Percentiles rank a stretch among this genome's conserved stretches.
phyloP scores from a whole-genome alignment of 1,140 invertebrate species.

The Papilio polyxenes region DNA sequence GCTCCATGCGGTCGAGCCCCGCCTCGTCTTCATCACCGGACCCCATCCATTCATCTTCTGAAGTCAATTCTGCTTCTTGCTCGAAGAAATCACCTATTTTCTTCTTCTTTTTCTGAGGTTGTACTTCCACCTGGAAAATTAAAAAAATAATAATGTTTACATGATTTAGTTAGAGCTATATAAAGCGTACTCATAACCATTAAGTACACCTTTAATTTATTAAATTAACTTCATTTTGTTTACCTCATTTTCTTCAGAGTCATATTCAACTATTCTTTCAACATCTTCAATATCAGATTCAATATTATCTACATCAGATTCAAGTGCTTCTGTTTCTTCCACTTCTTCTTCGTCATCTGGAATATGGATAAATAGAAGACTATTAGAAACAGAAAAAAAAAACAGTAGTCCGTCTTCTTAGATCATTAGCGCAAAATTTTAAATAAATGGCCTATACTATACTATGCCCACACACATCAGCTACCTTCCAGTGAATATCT shows the following conservation, averaged over 20 bases:
- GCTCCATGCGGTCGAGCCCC: constrained; percentile 86
- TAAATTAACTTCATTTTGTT: constrained; percentile 36
- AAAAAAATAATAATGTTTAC: background rate
- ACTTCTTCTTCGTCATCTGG: constrained; percentile 53
- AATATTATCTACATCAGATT: constrained; percentile 47
- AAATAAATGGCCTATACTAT: no score
- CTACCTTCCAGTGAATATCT: no score
- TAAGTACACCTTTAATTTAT: background rate
- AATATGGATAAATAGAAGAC: background rate
- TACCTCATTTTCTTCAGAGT: constrained; percentile 90
- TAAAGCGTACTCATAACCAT: no score
- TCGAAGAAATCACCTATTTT: constrained; percentile 88
- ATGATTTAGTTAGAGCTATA: no score
- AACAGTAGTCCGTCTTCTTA: no score
- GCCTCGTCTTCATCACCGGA: constrained; percentile 90
- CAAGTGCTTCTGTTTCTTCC: background rate
- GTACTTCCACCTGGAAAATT: constrained; percentile 62
- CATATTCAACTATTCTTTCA: constrained; percentile 82
- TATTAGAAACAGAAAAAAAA: no score
- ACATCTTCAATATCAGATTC: constrained; percentile 58
- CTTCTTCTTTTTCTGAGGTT: constrained; percentile 73
- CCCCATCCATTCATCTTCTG: constrained; percentile 88
- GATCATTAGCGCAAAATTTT: constrained; percentile 34
- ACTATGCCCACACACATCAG: no score
- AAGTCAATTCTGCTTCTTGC: constrained; percentile 90